Conservation (phyloP, 1,140 invertebrate genomes). For the Vanessa tameamea region DNA sequence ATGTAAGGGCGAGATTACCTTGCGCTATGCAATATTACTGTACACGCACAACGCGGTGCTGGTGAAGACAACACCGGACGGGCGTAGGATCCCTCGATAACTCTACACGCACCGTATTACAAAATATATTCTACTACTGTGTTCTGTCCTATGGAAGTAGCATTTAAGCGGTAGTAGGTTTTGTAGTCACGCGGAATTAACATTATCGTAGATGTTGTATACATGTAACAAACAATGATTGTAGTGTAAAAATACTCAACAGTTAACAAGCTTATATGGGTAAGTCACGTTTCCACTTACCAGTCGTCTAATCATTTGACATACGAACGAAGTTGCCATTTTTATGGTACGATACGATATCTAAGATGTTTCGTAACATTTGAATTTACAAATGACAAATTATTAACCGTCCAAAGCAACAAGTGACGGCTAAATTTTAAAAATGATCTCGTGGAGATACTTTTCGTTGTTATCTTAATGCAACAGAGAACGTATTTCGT, state of each 20-base stretch:
- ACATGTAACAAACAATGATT: slow-evolving; percentile 47
- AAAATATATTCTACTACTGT: slow-evolving; percentile 44
- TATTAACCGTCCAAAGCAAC: background rate
- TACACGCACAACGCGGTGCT: slow-evolving; percentile 63
- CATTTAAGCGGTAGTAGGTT: slow-evolving; percentile 22
- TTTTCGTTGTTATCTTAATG: background rate
- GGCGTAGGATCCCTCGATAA: slow-evolving; percentile 72
- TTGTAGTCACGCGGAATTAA: slow-evolving; percentile 45
- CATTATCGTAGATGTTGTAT: slow-evolving; percentile 43
- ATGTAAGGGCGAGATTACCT: slow-evolving; percentile 53
- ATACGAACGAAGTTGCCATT: slow-evolving; percentile 27
- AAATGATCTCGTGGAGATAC: no score
- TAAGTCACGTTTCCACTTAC: slow-evolving; percentile 56
- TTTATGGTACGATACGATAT: slow-evolving; percentile 14
- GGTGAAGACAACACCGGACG: slow-evolving; percentile 75
- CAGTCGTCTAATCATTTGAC: slow-evolving; percentile 42
- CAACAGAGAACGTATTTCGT: slow-evolving; percentile 1
- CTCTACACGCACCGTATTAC: slow-evolving; percentile 54
- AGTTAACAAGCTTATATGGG: slow-evolving; percentile 56
- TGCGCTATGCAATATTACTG: slow-evolving; percentile 33
- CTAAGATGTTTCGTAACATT: slow-evolving; percentile 9
- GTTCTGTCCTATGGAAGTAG: slow-evolving; percentile 2
- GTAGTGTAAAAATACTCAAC: slow-evolving; percentile 47
- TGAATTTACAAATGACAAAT: background rate
- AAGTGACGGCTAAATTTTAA: no score